phyloP scores from a whole-genome alignment of 64 coral and sea anemone species.

The Hydrozoanthus tunicans region DNA sequence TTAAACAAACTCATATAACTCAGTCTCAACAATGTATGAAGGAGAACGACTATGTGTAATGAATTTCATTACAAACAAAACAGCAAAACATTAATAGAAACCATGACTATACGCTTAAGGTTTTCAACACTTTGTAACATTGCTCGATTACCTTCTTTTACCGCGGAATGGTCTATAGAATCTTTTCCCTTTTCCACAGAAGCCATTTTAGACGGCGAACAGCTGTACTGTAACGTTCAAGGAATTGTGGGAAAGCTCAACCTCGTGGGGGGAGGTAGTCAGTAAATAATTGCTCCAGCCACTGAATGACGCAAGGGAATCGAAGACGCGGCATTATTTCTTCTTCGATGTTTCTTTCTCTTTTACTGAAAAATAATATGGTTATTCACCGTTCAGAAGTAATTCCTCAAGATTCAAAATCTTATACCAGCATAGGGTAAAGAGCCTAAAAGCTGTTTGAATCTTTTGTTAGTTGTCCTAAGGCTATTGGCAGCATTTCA shows the following conservation, averaged over 20 bases:
- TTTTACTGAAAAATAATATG: too few species aligned
- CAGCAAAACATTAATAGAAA: not conserved
- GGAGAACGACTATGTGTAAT: not conserved
- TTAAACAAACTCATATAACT: not conserved
- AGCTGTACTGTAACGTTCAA: not conserved
- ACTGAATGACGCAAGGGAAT: not conserved
- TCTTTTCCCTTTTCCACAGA: not conserved
- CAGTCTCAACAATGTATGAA: not conserved
- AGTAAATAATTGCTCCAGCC: not conserved
- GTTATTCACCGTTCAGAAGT: too few species aligned
- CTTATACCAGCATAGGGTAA: too few species aligned
- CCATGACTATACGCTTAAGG: not conserved
- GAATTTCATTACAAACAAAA: not conserved
- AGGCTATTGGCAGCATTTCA: too few species aligned
- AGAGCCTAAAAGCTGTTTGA: too few species aligned
- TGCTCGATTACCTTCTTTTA: constrained; percentile 10
- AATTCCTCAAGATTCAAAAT: too few species aligned
- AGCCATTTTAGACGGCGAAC: not conserved
- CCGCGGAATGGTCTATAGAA: not conserved
- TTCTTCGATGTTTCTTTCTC: not conserved
- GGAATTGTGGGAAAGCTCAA: constrained; percentile 10
- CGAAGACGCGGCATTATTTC: not conserved
- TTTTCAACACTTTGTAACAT: not conserved
- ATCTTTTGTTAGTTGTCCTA: too few species aligned
- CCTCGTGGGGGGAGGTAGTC: not conserved